A percentile compares a stretch with the other conserved stretches of the same genome.
Conservation (phyloP, 1,140 invertebrate species). For the Oryzaephilus surinamensis region DNA sequence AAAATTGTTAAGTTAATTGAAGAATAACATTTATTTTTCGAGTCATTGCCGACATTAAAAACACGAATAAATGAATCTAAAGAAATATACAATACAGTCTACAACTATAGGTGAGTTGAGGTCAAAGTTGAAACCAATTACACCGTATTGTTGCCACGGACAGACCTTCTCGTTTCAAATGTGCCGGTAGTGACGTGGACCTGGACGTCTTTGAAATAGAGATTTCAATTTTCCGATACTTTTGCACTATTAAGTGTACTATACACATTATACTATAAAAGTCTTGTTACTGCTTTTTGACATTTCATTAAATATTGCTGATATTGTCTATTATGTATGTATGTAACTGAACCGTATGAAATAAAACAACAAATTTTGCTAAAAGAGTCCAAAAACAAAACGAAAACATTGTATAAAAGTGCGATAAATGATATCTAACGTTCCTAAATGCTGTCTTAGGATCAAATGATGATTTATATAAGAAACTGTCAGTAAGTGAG, state of each 20-base stretch:
- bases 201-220: conserved; percentile 16
- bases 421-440: conserved; percentile 20
- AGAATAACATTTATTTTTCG: no score
- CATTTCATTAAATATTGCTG: no score
- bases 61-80: no score
- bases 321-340: no score
- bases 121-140: conserved; percentile 33
- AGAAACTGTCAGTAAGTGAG: conserved; percentile 16
- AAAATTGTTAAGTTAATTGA: no score
- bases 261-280: no score
- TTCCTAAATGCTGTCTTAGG: conserved; percentile 12
- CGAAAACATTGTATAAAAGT: no score
- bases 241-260: conserved; percentile 13
- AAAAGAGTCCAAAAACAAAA: no score
- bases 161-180: conserved; percentile 21
- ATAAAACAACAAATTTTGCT: no score
- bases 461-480: conserved; percentile 28
- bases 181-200: conserved; percentile 13
- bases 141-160: conserved; percentile 29
- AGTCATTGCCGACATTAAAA: background rate
- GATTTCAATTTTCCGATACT: conserved; percentile 28
- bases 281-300: no score
- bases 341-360: no score
- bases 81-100: conserved; percentile 1
- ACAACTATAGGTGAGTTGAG: conserved; percentile 21